Conservation (phyloP, 2,888 invertebrate genomes). For the Octodonta nipae region DNA sequence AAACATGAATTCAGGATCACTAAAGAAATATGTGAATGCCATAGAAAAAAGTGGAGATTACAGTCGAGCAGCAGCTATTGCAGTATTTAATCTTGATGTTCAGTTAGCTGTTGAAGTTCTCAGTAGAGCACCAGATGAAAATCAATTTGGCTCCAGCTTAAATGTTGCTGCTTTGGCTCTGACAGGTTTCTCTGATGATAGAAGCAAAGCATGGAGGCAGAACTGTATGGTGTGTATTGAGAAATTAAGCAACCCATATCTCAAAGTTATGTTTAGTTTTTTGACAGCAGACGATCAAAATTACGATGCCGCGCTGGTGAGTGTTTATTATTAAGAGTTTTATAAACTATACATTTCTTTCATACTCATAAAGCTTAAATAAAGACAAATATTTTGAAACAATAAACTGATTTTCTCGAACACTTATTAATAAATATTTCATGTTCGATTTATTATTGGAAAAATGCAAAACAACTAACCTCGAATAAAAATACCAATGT, state of each 20-base stretch:
- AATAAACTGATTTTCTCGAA: too few species aligned
- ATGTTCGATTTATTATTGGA: too few species aligned
- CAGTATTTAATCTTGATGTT: constrained; percentile 78
- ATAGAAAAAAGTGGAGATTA: constrained; percentile 61
- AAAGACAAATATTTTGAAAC: too few species aligned
- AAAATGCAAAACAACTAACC: too few species aligned
- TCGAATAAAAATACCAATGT: too few species aligned
- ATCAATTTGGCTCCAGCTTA: constrained; percentile 31
- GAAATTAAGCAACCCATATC: constrained; percentile 77
- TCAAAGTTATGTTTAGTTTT: constrained; percentile 82
- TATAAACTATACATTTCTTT: too few species aligned
- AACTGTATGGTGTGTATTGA: constrained; percentile 58
- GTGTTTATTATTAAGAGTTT: constrained; percentile 22
- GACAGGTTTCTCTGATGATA: constrained; percentile 76
- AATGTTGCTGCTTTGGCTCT: constrained; percentile 66
- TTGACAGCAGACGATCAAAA: constrained; percentile 66
- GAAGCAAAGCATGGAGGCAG: constrained; percentile 64
- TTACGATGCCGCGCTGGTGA: constrained; percentile 64
- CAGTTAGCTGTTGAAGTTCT: constrained; percentile 75
- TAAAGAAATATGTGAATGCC: constrained; percentile 48
- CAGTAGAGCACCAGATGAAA: constrained; percentile 48
- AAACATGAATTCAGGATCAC: constrained; percentile 50
- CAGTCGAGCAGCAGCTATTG: constrained; percentile 79
- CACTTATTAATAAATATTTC: too few species aligned
- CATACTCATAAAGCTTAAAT: too few species aligned